A percentile compares a stretch with the other conserved stretches of the same genome.
Evolutionary conservation across 2,888 invertebrate species (phyloP).

Genomic region (Dione vanillae): DNA sequence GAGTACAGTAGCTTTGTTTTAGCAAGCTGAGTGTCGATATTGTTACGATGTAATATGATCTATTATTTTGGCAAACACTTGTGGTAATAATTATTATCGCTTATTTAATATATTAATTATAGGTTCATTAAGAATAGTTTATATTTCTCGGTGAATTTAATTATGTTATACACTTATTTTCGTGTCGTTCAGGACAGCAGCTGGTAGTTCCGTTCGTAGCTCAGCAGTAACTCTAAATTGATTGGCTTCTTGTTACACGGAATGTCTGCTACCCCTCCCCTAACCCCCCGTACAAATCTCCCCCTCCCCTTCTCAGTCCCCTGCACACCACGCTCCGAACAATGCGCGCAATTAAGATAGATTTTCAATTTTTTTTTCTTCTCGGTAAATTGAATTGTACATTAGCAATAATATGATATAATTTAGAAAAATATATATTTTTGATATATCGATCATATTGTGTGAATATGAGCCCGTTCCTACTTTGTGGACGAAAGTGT

Average conservation of each 20-base stretch:
- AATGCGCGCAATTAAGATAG: background rate
- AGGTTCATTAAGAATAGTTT: background rate
- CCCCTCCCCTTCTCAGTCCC: background rate
- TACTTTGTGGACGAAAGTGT: too few species aligned
- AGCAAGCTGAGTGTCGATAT: too few species aligned
- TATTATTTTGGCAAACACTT: too few species aligned
- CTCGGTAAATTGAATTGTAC: background rate
- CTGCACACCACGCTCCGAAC: background rate
- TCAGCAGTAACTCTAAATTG: conserved; percentile 28
- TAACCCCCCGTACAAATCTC: too few species aligned
- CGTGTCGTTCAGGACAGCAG: too few species aligned
- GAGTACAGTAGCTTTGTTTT: too few species aligned
- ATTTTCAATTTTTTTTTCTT: background rate
- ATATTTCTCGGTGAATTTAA: background rate
- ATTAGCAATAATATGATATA: too few species aligned
- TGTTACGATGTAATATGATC: too few species aligned
- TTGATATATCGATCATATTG: too few species aligned
- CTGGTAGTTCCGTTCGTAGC: background rate
- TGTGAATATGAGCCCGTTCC: too few species aligned
- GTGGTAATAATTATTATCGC: background rate
- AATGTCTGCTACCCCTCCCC: background rate
- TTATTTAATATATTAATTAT: background rate
- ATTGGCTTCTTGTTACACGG: conserved; percentile 27
- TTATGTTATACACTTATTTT: background rate
- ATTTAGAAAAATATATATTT: too few species aligned